Percentiles rank a stretch among this genome's conserved stretches.
These are phyloP conservation scores for Coregonus ussuriensis DNA, from an alignment of 2,797 vertebrate genomes.

Conservation along the genomic window DNA sequence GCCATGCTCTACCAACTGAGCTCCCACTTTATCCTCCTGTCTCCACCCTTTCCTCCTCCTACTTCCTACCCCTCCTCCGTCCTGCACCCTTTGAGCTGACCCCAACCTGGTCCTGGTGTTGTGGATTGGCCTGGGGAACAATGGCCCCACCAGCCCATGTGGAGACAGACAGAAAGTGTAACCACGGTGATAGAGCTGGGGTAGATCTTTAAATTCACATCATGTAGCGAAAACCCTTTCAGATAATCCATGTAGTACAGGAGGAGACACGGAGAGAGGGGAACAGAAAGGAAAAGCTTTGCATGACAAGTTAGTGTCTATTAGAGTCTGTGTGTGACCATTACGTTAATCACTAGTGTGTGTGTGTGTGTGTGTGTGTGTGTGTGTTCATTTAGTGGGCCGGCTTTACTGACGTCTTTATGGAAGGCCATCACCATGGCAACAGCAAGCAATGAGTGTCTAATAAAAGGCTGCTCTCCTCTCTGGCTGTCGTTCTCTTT, in stretches of 20 bases:
- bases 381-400: neutral
- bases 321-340: neutral
- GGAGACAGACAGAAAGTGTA: conserved; percentile 7
- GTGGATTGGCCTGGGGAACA: neutral
- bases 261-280: neutral
- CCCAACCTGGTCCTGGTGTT: conserved; percentile 2
- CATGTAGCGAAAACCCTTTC: neutral
- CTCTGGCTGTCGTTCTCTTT: no score
- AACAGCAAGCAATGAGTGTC: no score
- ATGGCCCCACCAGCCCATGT: neutral
- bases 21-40: no score
- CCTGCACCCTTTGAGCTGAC: no score
- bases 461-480: no score
- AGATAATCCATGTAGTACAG: neutral
- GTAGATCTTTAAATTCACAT: conserved; percentile 15
- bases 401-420: no score
- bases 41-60: no score
- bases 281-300: neutral
- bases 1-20: no score
- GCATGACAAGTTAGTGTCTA: neutral
- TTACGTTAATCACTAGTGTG: no score
- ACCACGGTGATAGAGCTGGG: neutral
- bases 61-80: no score
- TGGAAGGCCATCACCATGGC: no score
- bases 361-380: no score